Conservation (phyloP, 2,113 vertebrate genomes). For the Balaeniceps rex region DNA sequence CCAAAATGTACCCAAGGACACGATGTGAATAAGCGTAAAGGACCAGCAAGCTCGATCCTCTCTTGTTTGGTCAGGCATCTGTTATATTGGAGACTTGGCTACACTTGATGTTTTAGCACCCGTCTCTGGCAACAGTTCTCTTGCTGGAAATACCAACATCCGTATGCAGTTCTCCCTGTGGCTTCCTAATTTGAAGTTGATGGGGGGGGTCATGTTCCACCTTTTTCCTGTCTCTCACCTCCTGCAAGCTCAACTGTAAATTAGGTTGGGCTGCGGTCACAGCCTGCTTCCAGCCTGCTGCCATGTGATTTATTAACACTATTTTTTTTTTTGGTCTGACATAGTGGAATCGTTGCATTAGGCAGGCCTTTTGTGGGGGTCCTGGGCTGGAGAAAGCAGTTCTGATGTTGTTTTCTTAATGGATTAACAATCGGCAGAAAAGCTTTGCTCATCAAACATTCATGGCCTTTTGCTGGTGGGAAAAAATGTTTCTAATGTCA, state of each 20-base stretch:
- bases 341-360: accelerated
- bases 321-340: neutral
- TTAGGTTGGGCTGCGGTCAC: neutral
- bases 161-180: neutral
- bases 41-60: accelerated
- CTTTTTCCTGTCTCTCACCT: neutral
- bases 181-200: neutral
- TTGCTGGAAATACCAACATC: neutral
- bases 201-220: neutral
- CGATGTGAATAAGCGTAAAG: neutral
- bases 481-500: neutral
- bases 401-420: neutral
- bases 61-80: neutral
- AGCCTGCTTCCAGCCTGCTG: neutral
- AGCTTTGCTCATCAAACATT: neutral
- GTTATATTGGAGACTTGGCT: neutral
- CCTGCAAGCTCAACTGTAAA: neutral
- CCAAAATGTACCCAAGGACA: neutral
- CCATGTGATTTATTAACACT: neutral
- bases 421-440: neutral
- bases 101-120: neutral
- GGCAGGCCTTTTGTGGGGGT: neutral
- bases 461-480: neutral
- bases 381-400: neutral
- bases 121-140: neutral